Evolutionary conservation across 2,888 invertebrate genomes (phyloP).

Genomic region (Empis stercorea): DNA sequence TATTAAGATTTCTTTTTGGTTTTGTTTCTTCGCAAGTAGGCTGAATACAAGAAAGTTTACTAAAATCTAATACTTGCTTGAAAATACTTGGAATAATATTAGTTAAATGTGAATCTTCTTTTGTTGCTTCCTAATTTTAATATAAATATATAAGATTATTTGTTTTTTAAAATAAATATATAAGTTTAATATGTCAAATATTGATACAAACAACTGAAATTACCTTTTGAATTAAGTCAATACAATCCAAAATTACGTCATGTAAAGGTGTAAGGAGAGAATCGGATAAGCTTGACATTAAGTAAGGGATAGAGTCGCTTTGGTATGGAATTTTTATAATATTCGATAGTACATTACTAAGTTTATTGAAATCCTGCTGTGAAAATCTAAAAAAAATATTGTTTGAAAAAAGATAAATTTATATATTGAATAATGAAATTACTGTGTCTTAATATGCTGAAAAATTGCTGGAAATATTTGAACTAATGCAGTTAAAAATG

Average conservation of each 20-base stretch:
- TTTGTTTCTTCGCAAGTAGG: conserved; percentile 37
- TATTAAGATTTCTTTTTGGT: conserved; percentile 29
- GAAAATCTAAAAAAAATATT: conserved; percentile 23
- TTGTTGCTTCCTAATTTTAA: conserved; percentile 44
- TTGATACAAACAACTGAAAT: conserved; percentile 1
- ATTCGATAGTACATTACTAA: conserved; percentile 64
- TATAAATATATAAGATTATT: too few relatives aligned
- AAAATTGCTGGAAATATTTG: conserved; percentile 94
- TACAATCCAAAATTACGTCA: conserved; percentile 71
- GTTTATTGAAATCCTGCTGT: conserved; percentile 58
- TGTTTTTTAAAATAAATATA: too few relatives aligned
- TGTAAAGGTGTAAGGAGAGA: conserved; percentile 70
- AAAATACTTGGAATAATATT: conserved; percentile 56
- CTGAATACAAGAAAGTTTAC: conserved; percentile 53
- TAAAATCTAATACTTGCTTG: conserved; percentile 49
- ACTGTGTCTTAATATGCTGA: conserved; percentile 71
- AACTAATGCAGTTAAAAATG: conserved; percentile 85
- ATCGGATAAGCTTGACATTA: conserved; percentile 68
- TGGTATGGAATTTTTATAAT: conserved; percentile 70
- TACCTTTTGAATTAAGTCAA: conserved; percentile 78
- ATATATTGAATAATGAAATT: conserved; percentile 15
- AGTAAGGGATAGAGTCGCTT: conserved; percentile 65
- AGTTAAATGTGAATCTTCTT: conserved; percentile 43
- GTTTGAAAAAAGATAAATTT: not conserved
- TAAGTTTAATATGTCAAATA: too few relatives aligned